Conservation (phyloP, 2,797 vertebrate genomes). For the Xiphorhynchus erythropygius region DNA sequence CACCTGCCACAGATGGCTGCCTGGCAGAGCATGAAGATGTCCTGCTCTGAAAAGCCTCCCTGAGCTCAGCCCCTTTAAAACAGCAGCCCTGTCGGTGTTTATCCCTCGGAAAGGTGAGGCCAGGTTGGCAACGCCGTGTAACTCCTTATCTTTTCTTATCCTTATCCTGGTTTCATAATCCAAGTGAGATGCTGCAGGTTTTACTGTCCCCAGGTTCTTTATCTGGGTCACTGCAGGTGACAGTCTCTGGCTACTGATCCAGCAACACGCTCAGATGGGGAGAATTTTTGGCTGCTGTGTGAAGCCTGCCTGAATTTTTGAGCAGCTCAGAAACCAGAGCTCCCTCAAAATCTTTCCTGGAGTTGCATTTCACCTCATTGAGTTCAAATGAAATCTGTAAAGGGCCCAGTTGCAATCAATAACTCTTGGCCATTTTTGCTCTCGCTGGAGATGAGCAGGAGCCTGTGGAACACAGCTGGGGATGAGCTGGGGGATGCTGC, state of each 20-base stretch:
- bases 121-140: rapidly evolving
- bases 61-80: not conserved
- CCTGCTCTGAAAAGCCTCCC: not conserved
- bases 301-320: not conserved
- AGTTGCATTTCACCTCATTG: not conserved
- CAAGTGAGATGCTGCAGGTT: not conserved
- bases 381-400: not conserved
- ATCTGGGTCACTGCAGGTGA: not conserved
- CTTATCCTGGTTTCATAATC: not conserved
- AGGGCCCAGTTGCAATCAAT: not conserved
- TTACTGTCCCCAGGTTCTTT: not conserved
- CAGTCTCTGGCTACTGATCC: not conserved
- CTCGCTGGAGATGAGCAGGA: not conserved
- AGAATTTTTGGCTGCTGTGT: not conserved
- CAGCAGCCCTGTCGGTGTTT: not conserved
- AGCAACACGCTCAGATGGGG: rapidly evolving
- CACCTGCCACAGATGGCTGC: not conserved
- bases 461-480: not conserved
- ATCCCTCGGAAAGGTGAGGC: not conserved
- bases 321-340: not conserved
- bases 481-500: not conserved
- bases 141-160: not conserved
- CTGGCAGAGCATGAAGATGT: not conserved
- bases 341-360: not conserved
- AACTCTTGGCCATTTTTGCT: not conserved